Conservation (phyloP, 2,113 vertebrate species). For the Erythrocercus mccallii region DNA sequence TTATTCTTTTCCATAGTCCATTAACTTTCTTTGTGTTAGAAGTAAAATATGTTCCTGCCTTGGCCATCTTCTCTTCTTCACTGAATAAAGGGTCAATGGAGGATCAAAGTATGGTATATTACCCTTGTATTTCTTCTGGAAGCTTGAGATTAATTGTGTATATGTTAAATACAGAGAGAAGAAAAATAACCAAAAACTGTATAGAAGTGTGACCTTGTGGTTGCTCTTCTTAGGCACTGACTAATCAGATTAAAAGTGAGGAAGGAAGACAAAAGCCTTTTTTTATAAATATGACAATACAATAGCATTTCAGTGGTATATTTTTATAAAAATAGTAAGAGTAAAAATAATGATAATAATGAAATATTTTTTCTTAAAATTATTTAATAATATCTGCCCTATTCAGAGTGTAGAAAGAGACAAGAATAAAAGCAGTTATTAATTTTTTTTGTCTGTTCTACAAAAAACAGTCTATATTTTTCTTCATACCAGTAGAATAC, state of each 20-base stretch:
- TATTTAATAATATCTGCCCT: not conserved
- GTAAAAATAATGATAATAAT: not conserved
- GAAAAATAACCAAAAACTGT: not conserved
- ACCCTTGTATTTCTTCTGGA: not conserved
- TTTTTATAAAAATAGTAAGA: not conserved
- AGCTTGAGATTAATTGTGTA: not conserved
- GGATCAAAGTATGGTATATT: not conserved
- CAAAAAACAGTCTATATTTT: not conserved
- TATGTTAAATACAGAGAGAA: not conserved
- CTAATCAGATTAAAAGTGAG: not conserved
- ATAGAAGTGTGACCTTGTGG: not conserved
- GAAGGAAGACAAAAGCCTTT: not conserved
- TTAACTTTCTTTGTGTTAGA: not conserved
- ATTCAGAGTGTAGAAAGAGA: not conserved
- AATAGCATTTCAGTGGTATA: not conserved
- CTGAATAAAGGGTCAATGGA: not conserved
- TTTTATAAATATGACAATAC: not conserved
- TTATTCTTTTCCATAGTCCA: not conserved
- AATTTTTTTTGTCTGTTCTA: not conserved
- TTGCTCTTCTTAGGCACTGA: not conserved
- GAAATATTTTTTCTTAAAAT: not conserved
- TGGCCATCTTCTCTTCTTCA: not conserved
- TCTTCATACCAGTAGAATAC: rapidly evolving
- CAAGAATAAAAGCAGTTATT: not conserved
- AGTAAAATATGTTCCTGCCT: not conserved